Conservation (phyloP, 2,113 vertebrate genomes). For the Siphamia tubifer region DNA sequence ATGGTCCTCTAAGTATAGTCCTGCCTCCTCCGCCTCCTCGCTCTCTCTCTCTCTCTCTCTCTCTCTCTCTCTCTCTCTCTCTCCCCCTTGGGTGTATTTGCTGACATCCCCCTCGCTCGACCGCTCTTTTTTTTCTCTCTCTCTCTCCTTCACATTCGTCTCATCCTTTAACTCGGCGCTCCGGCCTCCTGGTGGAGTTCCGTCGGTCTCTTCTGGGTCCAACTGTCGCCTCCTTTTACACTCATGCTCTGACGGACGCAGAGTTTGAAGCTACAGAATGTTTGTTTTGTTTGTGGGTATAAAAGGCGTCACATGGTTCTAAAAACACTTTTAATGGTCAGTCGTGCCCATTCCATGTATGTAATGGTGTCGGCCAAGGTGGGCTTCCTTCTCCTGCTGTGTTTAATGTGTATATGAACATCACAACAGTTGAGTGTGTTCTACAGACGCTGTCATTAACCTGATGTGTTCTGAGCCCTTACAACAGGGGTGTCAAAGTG, state of each 20-base stretch:
- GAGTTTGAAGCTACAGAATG: too few species aligned
- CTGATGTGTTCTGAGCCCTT: too few species aligned
- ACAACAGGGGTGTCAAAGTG: too few species aligned
- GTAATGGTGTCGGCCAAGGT: too few species aligned
- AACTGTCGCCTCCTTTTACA: slow-evolving; percentile 60
- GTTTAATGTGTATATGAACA: too few species aligned
- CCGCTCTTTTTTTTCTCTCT: slow-evolving; percentile 37
- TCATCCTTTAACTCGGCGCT: slow-evolving; percentile 36
- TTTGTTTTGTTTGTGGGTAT: too few species aligned
- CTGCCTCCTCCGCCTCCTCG: slow-evolving; percentile 43
- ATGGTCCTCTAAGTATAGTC: slow-evolving; percentile 54
- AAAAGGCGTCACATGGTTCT: too few species aligned
- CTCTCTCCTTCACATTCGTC: slow-evolving; percentile 47
- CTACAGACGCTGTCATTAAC: too few species aligned
- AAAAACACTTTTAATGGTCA: too few species aligned
- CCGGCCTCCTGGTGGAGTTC: slow-evolving; percentile 25
- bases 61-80: slow-evolving; percentile 22
- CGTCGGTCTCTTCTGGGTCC: slow-evolving; percentile 5
- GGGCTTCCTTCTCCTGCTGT: too few species aligned
- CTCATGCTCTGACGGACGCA: slow-evolving; percentile 46
- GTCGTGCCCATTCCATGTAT: too few species aligned
- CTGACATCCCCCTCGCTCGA: slow-evolving; percentile 47
- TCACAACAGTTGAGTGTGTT: too few species aligned
- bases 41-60: slow-evolving; percentile 16
- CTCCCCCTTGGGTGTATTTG: slow-evolving; percentile 48